These are phyloP conservation scores for Thunnus albacares DNA, from an alignment of 2,797 vertebrate species.

Conservation along the genomic window DNA sequence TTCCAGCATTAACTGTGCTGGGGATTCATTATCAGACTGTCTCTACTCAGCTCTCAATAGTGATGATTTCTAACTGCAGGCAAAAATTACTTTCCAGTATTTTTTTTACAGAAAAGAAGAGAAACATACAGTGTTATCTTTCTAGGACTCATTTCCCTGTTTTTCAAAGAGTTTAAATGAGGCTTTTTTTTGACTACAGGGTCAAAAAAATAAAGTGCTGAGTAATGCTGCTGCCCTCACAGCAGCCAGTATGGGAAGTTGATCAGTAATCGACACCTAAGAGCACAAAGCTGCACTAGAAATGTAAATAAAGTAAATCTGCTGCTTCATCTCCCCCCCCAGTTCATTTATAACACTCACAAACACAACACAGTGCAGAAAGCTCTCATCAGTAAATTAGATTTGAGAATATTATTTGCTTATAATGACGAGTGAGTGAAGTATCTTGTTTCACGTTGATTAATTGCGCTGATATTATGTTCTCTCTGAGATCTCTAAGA, in stretches of 20 bases:
- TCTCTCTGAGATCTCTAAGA: background rate
- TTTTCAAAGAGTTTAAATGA: background rate
- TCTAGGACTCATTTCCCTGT: background rate
- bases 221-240: conserved; percentile 43
- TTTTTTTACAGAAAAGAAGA: background rate
- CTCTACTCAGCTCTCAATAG: background rate
- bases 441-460: background rate
- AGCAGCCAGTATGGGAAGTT: conserved; percentile 10
- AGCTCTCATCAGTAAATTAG: background rate
- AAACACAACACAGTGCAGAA: background rate
- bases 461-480: background rate
- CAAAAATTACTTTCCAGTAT: background rate
- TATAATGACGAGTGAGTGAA: background rate
- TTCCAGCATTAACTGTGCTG: background rate
- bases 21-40: background rate
- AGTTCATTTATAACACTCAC: background rate
- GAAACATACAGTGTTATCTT: background rate
- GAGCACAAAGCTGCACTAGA: conserved; percentile 10
- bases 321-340: background rate
- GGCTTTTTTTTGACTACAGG: background rate
- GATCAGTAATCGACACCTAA: conserved; percentile 22
- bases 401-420: too few species aligned
- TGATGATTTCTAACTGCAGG: background rate
- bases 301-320: conserved; percentile 12
- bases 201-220: conserved; percentile 40